Percentiles rank a stretch among this genome's conserved stretches.
Evolutionary conservation across 2,797 vertebrate genomes (phyloP).

Genomic region (Melanotaenia nigrans): DNA sequence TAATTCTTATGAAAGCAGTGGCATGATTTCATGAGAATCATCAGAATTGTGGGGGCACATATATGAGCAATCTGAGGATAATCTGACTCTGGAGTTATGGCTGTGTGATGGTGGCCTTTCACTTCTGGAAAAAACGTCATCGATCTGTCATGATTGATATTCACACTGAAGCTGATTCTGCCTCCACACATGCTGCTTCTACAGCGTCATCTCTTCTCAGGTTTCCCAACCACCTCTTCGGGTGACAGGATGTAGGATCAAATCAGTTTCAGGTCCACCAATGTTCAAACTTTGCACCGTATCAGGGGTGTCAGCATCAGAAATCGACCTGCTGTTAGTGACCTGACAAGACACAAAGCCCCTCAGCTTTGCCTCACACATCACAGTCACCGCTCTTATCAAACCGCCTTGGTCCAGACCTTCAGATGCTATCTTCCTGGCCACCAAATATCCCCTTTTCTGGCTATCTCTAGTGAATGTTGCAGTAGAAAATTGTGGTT

Average conservation of each 20-base stretch:
- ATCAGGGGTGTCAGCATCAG: conserved; percentile 18
- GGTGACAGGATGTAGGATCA: conserved; percentile 32
- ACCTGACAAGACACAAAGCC: conserved; percentile 31
- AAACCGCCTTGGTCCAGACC: conserved; percentile 10
- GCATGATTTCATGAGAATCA: conserved; percentile 29
- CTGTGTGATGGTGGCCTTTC: conserved; percentile 45
- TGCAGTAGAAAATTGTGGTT: conserved; percentile 62
- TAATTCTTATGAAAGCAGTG: conserved; percentile 8
- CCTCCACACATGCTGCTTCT: conserved; percentile 57
- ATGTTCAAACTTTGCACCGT: not conserved
- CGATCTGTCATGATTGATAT: conserved; percentile 54
- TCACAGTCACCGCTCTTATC: conserved; percentile 57
- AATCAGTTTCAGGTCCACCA: conserved; percentile 43
- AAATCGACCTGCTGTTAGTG: conserved; percentile 29
- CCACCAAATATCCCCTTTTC: conserved; percentile 45
- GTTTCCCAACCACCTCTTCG: conserved; percentile 15
- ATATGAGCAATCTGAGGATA: conserved; percentile 27
- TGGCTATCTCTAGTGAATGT: conserved; percentile 51
- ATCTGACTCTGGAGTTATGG: conserved; percentile 34
- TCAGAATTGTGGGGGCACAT: conserved; percentile 8
- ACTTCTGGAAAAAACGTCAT: conserved; percentile 51
- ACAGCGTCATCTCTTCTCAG: conserved; percentile 25
- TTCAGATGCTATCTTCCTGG: conserved; percentile 43
- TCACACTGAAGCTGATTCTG: conserved; percentile 36
- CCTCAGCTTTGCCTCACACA: conserved; percentile 43